phyloP scores from a whole-genome alignment of 1,140 invertebrate genomes.

The Zaprionus camerounensis region DNA sequence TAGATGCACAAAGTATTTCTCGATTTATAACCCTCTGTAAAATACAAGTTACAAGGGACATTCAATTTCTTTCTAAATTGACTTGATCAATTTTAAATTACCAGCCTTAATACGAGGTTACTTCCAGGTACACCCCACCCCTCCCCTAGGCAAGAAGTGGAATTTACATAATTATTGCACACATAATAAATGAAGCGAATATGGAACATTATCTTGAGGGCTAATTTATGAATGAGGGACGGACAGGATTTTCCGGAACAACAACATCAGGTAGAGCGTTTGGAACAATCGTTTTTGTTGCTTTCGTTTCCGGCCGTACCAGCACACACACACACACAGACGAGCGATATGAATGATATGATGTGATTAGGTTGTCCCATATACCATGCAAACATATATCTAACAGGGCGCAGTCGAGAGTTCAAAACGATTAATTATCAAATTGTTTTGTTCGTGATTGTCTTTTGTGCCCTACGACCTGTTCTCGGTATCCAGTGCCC shows the following conservation, averaged over 20 bases:
- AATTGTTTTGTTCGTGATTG: conserved; percentile 53
- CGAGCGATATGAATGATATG: conserved; percentile 44
- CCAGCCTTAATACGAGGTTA: background rate
- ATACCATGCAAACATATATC: background rate
- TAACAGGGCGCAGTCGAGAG: conserved; percentile 21
- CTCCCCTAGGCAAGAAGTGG: background rate
- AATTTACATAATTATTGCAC: background rate
- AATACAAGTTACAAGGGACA: too few species aligned
- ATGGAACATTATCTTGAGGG: conserved; percentile 15
- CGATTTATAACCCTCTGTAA: too few species aligned
- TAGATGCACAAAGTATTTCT: too few species aligned
- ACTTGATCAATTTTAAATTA: background rate
- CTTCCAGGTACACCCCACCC: too few species aligned
- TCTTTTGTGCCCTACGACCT: conserved; percentile 40
- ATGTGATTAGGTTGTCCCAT: conserved; percentile 36
- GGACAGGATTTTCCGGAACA: background rate
- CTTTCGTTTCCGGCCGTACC: conserved; percentile 36
- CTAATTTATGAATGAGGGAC: conserved; percentile 17
- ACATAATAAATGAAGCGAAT: conserved; percentile 21
- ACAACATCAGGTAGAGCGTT: conserved; percentile 14
- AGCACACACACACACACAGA: conserved; percentile 14
- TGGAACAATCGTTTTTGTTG: conserved; percentile 39
- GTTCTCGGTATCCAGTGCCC: background rate
- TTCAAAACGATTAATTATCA: conserved; percentile 56
- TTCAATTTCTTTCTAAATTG: background rate